Base-by-base conservation (phyloP, 2,113 vertebrate genomes). In the Python bivittatus region DNA sequence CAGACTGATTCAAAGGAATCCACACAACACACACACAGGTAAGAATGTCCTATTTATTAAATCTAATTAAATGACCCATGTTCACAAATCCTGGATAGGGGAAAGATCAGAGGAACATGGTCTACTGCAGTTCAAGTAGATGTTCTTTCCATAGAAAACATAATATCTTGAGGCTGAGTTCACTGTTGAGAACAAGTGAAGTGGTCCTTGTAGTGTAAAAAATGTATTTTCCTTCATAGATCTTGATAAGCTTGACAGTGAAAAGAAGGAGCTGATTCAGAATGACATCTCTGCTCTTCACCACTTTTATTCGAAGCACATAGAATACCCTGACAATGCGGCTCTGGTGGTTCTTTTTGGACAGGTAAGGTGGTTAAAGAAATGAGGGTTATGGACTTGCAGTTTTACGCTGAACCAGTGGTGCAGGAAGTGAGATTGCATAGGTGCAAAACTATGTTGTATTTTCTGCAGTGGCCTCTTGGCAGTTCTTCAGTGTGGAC, bases 251-350 rank as follows among this genome's bases (percentile, higher is more conserved):
- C 94, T 99, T 86, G 99, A 99, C 97, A 99, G 98, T 79, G 98
- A 99, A 97, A 99, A 98, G 97, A 98, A 96, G 94, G 98, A 99
- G 90, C 95, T 98, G 96, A 98, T 97, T 86, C 98, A 99, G 96
- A 97, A 96, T 44, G 98, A 99, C 92, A 98, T 99, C 13, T 98
- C 98, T 4, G 98, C 98, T 56, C 98, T 99, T 52, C 98, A 98
- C 97, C 99, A 98, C 57, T 99, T 99, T 96, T 99, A 98, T 97
- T 99, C 99, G 96, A 99, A 98, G 97, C 97, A 99, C 96, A 95
- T 99, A 87, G 98, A 99, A 20, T 97, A 98, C 92, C 98, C 98
- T 0, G 98, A 98, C 93, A 98, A 98, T 54, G 97, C 96, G 54
- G 97, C 96, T 56, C 98, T 99, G 90, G 97, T 98, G 60, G 96